Percentiles rank a stretch among this genome's conserved stretches.
phyloP scores from a whole-genome alignment of 1,140 invertebrate genomes.

The Cotesia typhae region DNA sequence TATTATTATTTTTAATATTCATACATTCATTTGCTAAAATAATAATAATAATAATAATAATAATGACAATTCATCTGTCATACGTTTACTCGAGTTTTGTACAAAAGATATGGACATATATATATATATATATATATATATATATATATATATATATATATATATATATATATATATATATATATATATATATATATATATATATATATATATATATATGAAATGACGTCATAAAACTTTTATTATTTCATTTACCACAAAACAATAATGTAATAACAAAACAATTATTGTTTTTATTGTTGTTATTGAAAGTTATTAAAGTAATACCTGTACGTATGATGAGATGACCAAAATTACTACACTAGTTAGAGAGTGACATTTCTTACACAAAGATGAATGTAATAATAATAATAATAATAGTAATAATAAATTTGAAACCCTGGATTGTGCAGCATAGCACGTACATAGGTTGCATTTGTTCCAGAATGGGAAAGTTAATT shows the following conservation, averaged over 20 bases:
- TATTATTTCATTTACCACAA: background rate
- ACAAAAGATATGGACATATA: background rate
- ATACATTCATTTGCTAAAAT: slow-evolving; percentile 9
- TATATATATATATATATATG: slow-evolving; percentile 1
- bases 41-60: slow-evolving; percentile 5
- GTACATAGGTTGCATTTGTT: slow-evolving; percentile 26
- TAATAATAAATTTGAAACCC: background rate
- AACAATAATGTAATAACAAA: background rate
- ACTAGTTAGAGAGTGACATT: background rate
- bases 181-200: background rate
- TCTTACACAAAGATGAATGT: background rate
- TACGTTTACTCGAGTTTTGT: background rate
- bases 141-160: slow-evolving; percentile 17
- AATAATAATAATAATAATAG: background rate
- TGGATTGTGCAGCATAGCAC: slow-evolving; percentile 8
- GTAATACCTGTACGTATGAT: background rate
- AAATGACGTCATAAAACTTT: background rate
- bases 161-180: slow-evolving; percentile 9
- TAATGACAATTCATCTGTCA: slow-evolving; percentile 2
- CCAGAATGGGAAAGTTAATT: slow-evolving; percentile 50
- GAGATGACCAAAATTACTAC: background rate
- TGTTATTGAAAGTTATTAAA: too few species aligned
- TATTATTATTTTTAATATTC: background rate
- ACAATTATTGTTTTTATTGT: background rate
- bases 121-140: slow-evolving; percentile 12